These are phyloP conservation scores for Gastrophryne carolinensis DNA, from an alignment of 2,797 vertebrate genomes.

Conservation along the genomic window DNA sequence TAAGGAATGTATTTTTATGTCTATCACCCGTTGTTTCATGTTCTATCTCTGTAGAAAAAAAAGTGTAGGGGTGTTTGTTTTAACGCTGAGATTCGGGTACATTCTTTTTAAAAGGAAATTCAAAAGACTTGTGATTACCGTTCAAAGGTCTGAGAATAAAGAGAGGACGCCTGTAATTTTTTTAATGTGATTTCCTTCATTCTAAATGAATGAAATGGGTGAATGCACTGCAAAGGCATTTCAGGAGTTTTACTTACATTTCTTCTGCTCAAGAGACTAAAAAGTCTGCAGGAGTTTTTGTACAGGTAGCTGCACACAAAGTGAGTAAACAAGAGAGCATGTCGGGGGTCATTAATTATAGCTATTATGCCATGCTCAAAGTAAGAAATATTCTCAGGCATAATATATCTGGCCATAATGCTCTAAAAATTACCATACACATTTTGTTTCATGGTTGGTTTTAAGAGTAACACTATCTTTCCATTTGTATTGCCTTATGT, in stretches of 20 bases:
- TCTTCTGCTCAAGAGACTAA: background rate
- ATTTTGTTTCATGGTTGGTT: too few relatives aligned
- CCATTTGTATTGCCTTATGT: too few relatives aligned
- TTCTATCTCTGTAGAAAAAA: background rate
- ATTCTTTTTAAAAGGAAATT: background rate
- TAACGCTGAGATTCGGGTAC: background rate
- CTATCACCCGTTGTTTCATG: background rate
- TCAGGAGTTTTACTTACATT: background rate
- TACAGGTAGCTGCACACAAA: background rate
- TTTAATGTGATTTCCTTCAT: background rate
- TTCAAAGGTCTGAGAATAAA: slow-evolving; percentile 1
- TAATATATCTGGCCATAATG: too few relatives aligned
- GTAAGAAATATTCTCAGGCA: too few relatives aligned
- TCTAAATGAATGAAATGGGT: background rate
- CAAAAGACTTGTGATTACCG: background rate
- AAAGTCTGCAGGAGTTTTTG: background rate
- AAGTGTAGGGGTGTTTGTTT: background rate
- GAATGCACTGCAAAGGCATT: background rate
- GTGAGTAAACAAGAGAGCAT: background rate
- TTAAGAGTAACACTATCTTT: too few relatives aligned
- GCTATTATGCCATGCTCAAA: too few relatives aligned
- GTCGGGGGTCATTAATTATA: background rate
- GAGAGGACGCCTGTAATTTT: background rate
- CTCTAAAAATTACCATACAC: too few relatives aligned
- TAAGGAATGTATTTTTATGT: background rate